Base-by-base conservation (phyloP, 2,113 vertebrate species). In the Chaetura pelagica region DNA sequence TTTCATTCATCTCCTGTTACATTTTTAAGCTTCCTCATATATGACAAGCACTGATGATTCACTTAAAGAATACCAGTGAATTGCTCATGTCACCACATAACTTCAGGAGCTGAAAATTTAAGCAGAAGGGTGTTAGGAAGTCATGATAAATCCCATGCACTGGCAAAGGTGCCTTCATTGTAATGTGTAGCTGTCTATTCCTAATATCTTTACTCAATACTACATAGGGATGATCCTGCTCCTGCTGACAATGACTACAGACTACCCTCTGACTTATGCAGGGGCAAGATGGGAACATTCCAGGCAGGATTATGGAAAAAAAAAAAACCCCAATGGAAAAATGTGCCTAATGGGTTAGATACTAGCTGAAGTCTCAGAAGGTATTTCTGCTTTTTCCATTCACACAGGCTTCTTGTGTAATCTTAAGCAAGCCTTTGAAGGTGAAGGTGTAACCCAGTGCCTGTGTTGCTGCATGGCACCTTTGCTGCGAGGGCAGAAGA, bases 1-100 rank as follows among this genome's bases (percentile, higher is more conserved):
- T 96, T 95, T 94, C 78, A 87, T 93, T 95, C 73, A 94, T 84
- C 73, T 94, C 38, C 42, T 87, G 26, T 91, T 95, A 81, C 42
- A 78, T 72, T 93, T 91, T 69, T 57, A 67, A 82, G 84, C 57
- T 84, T 95, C 75, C 69, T 93, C 87, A 92, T 92, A 81, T 74
- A 64, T 58, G 69, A 30, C 30, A 82, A 72, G 48, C 2, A 4
- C 48, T 57, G 62, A 63, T 84, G 77, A 84, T 75, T 91, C 82
- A 69, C 66, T 89, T 87, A 69, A 62, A 91, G 42, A 68, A 73
- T 48, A 57, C 3, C 7, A 72, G 16, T 61, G 69, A 73, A 68
- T 76, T 68, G 18, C 66, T 91, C 84, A 32, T 44, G 54, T 75
- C 66, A 67, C 73, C 8, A 44, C 18, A 7, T 64, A 63, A 29